Conservation (phyloP, 2,797 vertebrate genomes). For the Naso thynnoides region DNA sequence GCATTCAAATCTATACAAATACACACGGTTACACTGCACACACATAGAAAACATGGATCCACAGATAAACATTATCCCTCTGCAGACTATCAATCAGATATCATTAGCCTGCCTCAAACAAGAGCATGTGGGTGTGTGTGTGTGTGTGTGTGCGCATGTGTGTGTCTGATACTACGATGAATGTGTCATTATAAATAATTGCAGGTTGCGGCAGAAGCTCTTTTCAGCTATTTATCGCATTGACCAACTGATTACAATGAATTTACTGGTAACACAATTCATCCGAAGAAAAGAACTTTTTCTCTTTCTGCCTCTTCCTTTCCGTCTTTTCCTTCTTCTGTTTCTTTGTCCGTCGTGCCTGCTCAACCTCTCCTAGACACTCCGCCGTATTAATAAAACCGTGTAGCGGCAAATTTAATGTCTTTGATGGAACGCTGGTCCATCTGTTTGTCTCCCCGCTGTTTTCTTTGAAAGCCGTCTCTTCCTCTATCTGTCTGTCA, state of each 20-base stretch:
- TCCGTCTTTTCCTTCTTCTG: background rate
- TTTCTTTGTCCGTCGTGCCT: background rate
- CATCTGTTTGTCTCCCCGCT: constrained; percentile 52
- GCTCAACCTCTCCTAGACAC: background rate
- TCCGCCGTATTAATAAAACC: constrained; percentile 40
- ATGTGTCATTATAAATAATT: constrained; percentile 76
- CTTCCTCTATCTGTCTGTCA: constrained; percentile 53
- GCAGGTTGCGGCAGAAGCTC: constrained; percentile 60
- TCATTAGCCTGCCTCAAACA: constrained; percentile 55
- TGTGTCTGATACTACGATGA: constrained; percentile 54
- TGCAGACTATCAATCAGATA: constrained; percentile 66
- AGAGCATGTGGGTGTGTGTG: constrained; percentile 24
- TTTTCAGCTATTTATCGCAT: constrained; percentile 66
- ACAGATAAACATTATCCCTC: constrained; percentile 41
- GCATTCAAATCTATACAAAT: constrained; percentile 17
- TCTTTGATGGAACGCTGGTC: constrained; percentile 58
- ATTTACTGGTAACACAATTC: constrained; percentile 30
- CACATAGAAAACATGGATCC: constrained; percentile 4
- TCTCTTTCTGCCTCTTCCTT: background rate
- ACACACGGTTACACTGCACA: constrained; percentile 2
- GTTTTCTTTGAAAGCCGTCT: constrained; percentile 44
- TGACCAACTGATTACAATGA: constrained; percentile 66
- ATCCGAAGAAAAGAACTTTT: constrained; percentile 22
- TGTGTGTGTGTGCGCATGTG: constrained; percentile 20
- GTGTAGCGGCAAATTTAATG: constrained; percentile 30